These are phyloP conservation scores for Corbicula japonica DNA, from an alignment of 2,888 invertebrate species.

Conservation along the genomic window DNA sequence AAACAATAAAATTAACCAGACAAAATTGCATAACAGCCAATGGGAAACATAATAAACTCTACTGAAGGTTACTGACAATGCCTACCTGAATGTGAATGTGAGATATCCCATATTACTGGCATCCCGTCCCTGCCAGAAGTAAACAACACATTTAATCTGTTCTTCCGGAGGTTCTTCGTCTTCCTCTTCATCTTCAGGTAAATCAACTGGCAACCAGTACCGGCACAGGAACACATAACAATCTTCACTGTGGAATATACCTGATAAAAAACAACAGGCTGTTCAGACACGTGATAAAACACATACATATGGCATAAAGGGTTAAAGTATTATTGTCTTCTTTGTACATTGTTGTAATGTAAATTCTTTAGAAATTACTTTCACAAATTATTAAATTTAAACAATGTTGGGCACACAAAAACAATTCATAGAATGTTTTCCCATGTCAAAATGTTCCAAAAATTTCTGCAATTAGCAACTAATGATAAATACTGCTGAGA, in stretches of 20 bases:
- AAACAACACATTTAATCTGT: constrained; percentile 97
- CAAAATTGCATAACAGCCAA: no score
- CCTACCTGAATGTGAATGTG: constrained; percentile 97
- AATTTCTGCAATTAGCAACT: no score
- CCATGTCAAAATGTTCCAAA: no score
- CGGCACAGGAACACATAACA: constrained; percentile 99
- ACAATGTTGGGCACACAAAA: no score
- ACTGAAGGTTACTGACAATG: not conserved
- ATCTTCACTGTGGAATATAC: constrained; percentile 96
- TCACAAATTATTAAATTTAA: not conserved
- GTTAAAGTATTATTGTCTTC: no score
- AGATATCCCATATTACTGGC: constrained; percentile 99
- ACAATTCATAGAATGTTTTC: no score
- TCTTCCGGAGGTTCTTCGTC: constrained; percentile 88
- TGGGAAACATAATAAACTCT: no score
- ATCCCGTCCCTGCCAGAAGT: constrained; percentile 99
- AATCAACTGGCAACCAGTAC: constrained; percentile 92
- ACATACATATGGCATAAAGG: no score
- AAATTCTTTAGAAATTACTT: not conserved
- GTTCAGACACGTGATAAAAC: no score
- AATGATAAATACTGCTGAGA: no score
- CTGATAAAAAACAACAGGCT: constrained; percentile 85
- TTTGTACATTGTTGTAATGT: no score
- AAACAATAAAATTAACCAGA: no score
- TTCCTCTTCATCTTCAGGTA: constrained; percentile 87